Base-by-base conservation (phyloP, 2,797 vertebrate genomes). In the Labroides dimidiatus region DNA sequence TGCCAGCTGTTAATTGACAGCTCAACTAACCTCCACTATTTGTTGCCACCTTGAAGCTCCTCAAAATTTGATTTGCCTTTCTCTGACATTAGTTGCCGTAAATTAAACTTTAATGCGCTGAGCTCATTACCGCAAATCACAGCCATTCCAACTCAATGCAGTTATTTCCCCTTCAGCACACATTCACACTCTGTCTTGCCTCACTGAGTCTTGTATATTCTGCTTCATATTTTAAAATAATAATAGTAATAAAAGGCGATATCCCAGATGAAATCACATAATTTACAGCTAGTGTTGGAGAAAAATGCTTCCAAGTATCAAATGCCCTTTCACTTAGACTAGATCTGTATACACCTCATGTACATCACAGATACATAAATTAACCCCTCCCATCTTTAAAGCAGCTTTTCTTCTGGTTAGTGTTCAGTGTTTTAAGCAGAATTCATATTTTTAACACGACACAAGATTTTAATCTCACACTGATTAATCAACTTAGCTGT, bases 111-210 rank as follows among this genome's bases (percentile, higher is more conserved):
- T 92, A 93, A 93, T 92, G 87, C 56, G 67, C 53, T n/a, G 77
- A 90, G 88, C 92, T 94, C 91, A 92, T 93, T 93, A 93, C 90
- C 67, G 89, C 77, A 91, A 93, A 91, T 93, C 93, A 91, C 90
- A 82, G 85, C 91, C 78, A 82, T 74, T 88, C 85, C 87, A 84
- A 93, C 84, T 81, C 85, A 81, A 89, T 89, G 80, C 81, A 69
- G 84, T 91, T 89, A 88, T 82, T 87, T 88, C 62, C 71, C 69
- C 75, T 87, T 78, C 85, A 88, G 74, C 39, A 37, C 75, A 66
- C 69, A 77, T 77, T 81, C 69, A 66, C 63, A 64, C 71, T 83
- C 78, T 68, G 72, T 81, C 78, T 78, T 69, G 68, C 73, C 75
- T 87, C 72, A 1, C 52, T 85, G 78, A 81, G 71, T 82, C 68